Conservation (phyloP, 2,888 invertebrate genomes). For the Apamea epomidion region DNA sequence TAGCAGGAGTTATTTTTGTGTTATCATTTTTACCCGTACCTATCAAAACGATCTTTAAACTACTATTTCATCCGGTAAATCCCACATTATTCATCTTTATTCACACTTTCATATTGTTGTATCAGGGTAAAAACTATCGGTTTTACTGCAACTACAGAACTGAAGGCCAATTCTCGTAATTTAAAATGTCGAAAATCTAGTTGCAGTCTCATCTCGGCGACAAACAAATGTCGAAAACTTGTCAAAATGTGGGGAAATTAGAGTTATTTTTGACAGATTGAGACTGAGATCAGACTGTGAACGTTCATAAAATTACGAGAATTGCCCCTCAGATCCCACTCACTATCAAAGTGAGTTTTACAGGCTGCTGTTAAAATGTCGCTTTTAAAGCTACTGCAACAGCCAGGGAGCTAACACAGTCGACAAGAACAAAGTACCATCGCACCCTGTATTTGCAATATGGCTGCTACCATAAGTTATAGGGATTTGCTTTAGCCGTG, state of each 20-base stretch:
- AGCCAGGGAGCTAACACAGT: conserved; percentile 27
- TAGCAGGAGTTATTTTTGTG: not conserved
- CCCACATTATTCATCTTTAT: not conserved
- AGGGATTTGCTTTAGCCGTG: conserved; percentile 15
- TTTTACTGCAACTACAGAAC: not conserved
- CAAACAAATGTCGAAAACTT: too few relatives aligned
- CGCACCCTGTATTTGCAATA: conserved; percentile 51
- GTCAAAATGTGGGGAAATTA: too few relatives aligned
- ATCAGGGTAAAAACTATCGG: not conserved
- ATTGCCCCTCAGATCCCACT: too few relatives aligned
- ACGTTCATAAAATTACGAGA: too few relatives aligned
- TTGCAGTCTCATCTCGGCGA: too few relatives aligned
- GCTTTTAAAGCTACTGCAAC: conserved; percentile 28
- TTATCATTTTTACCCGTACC: fast-evolving
- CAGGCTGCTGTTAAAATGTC: conserved; percentile 18
- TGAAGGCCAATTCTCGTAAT: too few relatives aligned
- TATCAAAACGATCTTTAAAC: not conserved
- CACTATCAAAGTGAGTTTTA: conserved; percentile 33
- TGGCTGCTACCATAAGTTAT: conserved; percentile 34
- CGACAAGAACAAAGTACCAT: conserved; percentile 48
- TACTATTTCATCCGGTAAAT: not conserved
- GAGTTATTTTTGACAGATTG: too few relatives aligned
- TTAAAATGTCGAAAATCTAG: too few relatives aligned
- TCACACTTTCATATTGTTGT: not conserved
- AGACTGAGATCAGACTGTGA: too few relatives aligned